Evolutionary conservation across 2,797 vertebrate species (phyloP).

Genomic region (Argya squamiceps): DNA sequence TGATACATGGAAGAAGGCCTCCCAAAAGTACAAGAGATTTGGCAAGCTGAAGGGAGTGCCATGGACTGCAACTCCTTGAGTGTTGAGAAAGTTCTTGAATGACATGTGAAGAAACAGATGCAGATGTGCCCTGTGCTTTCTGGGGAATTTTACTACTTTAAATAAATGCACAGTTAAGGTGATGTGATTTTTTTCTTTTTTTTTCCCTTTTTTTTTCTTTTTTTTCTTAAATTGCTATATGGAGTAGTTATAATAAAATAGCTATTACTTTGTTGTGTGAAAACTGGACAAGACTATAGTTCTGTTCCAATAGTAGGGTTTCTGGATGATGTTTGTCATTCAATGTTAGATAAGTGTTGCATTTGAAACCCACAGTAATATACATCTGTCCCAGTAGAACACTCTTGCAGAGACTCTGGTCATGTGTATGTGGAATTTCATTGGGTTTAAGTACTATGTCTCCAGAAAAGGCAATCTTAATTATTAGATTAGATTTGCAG

Average conservation of each 20-base stretch:
- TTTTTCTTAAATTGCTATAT: not conserved
- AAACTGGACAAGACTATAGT: not conserved
- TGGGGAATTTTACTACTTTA: not conserved
- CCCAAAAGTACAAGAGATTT: not conserved
- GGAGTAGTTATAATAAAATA: not conserved
- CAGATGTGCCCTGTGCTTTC: not conserved
- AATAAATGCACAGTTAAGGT: not conserved
- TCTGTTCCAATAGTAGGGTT: not conserved
- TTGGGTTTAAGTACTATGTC: not conserved
- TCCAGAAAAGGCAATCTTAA: not conserved
- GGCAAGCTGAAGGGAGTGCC: not conserved
- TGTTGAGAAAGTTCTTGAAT: not conserved
- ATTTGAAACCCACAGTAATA: not conserved
- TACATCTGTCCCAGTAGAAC: not conserved
- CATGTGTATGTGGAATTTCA: not conserved
- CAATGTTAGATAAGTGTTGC: fast-evolving
- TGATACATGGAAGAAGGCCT: not conserved
- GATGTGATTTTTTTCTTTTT: not conserved
- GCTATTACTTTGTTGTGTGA: not conserved
- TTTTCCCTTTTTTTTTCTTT: not conserved
- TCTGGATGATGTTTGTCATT: not conserved
- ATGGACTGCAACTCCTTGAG: not conserved
- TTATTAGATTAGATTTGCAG: not conserved
- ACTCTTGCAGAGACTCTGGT: not conserved
- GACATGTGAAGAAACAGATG: not conserved